phyloP scores from a whole-genome alignment of 2,888 invertebrate genomes.

The Ernsta delagoae region DNA sequence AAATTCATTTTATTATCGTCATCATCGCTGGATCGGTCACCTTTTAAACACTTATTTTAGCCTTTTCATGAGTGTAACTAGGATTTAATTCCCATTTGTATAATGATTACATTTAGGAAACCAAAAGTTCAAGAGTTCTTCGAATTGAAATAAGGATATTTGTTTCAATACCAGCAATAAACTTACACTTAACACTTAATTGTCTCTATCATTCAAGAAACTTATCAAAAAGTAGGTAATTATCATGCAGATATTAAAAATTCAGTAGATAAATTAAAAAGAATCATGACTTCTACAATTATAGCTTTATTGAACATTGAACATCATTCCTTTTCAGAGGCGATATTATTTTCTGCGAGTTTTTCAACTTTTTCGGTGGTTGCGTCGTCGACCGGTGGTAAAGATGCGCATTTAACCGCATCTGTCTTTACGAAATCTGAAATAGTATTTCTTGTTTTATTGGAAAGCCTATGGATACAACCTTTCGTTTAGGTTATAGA shows the following conservation, averaged over 20 bases:
- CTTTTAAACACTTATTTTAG: no score
- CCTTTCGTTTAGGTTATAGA: not conserved
- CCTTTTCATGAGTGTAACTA: no score
- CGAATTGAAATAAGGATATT: no score
- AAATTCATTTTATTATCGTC: not conserved
- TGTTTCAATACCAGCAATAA: no score
- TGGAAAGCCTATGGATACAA: not conserved
- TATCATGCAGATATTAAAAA: no score
- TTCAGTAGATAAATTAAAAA: not conserved
- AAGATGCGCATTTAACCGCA: conserved; percentile 45
- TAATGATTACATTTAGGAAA: no score
- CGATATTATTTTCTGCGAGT: not conserved
- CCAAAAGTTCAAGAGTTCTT: no score
- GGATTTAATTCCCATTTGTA: no score
- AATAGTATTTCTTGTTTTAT: conserved; percentile 39
- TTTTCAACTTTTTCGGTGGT: conserved; percentile 15
- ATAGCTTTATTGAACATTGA: not conserved
- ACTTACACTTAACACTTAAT: no score
- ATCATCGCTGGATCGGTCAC: no score
- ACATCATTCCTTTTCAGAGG: not conserved
- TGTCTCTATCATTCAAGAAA: no score
- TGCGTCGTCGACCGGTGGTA: conserved; percentile 46
- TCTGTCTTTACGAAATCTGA: conserved; percentile 51
- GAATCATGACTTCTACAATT: not conserved
- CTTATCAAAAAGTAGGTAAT: no score